phyloP scores from a whole-genome alignment of 2,888 invertebrate genomes.

The Tyria jacobaeae region DNA sequence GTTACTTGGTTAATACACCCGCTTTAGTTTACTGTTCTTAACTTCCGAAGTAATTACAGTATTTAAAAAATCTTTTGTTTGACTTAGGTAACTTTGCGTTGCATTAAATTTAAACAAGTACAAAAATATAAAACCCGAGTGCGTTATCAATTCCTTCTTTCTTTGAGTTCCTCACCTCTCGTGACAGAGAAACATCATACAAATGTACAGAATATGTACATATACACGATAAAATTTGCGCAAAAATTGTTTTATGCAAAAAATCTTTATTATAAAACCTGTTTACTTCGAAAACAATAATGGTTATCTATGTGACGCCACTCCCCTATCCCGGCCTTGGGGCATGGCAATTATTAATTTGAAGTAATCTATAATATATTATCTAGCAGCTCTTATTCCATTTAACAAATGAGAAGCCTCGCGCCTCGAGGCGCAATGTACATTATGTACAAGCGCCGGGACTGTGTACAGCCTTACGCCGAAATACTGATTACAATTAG shows the following conservation, averaged over 20 bases:
- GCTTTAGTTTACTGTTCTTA: no score
- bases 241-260: no score
- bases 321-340: neutral
- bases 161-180: no score
- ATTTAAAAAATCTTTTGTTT: no score
- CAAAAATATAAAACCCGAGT: no score
- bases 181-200: no score
- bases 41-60: no score
- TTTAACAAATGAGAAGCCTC: conserved; percentile 42
- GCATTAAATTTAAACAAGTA: neutral
- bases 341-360: conserved; percentile 44
- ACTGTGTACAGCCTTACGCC: neutral
- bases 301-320: neutral
- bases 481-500: neutral
- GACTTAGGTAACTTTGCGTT: no score
- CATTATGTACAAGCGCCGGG: conserved; percentile 25
- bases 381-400: conserved; percentile 46
- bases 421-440: conserved; percentile 29
- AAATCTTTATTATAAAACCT: neutral
- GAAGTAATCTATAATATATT: conserved; percentile 53
- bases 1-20: no score
- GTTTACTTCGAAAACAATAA: neutral
- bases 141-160: no score
- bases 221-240: no score
- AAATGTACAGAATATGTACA: no score